These are phyloP conservation scores for Lasioglossum figueresi DNA, from an alignment of 2,888 invertebrate species.

Conservation along the genomic window DNA sequence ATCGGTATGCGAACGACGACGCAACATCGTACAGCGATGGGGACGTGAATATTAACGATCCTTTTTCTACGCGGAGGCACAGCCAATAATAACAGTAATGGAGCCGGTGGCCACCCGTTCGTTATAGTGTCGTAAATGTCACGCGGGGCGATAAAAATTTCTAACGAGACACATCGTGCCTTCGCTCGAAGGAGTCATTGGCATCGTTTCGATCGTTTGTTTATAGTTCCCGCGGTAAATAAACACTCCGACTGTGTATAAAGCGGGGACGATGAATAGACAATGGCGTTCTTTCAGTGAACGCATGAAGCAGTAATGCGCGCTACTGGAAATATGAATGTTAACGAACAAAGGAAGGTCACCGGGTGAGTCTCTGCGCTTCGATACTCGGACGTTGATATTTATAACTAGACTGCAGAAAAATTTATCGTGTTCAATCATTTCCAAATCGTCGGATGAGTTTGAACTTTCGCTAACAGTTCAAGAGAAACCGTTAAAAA, in stretches of 20 bases:
- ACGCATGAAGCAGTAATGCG: not conserved
- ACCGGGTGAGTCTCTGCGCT: not conserved
- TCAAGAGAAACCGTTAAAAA: not conserved
- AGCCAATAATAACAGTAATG: slow-evolving; percentile 44
- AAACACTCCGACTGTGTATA: slow-evolving; percentile 26
- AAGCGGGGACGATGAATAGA: slow-evolving; percentile 1
- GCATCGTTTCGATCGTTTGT: slow-evolving; percentile 25
- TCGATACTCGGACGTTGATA: not conserved
- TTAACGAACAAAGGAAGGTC: slow-evolving; percentile 4
- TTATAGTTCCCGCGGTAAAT: slow-evolving; percentile 10
- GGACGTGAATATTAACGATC: not conserved
- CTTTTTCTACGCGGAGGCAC: not conserved
- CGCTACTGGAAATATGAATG: not conserved
- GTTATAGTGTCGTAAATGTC: slow-evolving; percentile 54
- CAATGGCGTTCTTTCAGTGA: not conserved
- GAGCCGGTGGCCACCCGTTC: slow-evolving; percentile 36
- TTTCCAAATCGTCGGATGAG: not conserved
- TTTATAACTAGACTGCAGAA: not conserved
- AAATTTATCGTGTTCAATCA: not conserved
- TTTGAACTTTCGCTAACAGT: not conserved
- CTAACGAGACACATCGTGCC: slow-evolving; percentile 27
- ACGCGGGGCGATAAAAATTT: slow-evolving; percentile 46
- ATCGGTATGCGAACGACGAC: not conserved
- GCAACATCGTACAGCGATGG: not conserved
- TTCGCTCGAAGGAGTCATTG: slow-evolving; percentile 30